Evolutionary conservation across 2,113 vertebrate species (phyloP), one percentile per base, ranked within the genome.

Genomic region (Neolamprologus ventralis): DNA sequence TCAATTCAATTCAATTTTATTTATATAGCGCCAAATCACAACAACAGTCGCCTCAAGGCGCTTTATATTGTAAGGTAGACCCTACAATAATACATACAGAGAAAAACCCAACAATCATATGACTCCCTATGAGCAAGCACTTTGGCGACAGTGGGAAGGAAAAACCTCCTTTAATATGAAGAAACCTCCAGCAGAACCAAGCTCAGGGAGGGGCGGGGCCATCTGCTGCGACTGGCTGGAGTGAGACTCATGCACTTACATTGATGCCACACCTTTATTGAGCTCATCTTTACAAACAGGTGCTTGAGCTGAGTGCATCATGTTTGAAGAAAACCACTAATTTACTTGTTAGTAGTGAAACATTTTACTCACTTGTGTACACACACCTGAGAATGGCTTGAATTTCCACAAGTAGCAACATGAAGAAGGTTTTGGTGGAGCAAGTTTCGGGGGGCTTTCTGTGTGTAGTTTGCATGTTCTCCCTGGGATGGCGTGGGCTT

Each of bases 111-210:
- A 60, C 57, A 60, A 60, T 3, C 28, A 7, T 63, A 33, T 11
- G 58, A 35, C 58, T 9, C 28, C 6, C 9, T 63, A 35, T 63
- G 31, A 63, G 6, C 58, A 35, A 35, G 31, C 58, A n/a, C 31
- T 63, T 63, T 63, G 58, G 16, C 0, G 2, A 63, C 9, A 35
- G 58, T 1, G 31, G 31, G 58, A 63, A 63, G 58, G 58, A 63
- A n/a, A 63, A 63, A 35, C 0, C 0, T 1, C 28, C 28, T 19
- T 63, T 2, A 63, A 63, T 0, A 63, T 1, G 58, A 63, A 63
- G 58, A 35, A 35, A 63, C 31, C 17, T n/a, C 4, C 58, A 1
- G 17, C 1, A 63, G 17, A 35, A 63, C 58, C 58, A 63, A 0
- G 31, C 58, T 63, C 0, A n/a, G 28, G 9, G 2, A 63, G 58